Conservation (phyloP, 2,797 vertebrate genomes). For the Epinephelus awoara region DNA sequence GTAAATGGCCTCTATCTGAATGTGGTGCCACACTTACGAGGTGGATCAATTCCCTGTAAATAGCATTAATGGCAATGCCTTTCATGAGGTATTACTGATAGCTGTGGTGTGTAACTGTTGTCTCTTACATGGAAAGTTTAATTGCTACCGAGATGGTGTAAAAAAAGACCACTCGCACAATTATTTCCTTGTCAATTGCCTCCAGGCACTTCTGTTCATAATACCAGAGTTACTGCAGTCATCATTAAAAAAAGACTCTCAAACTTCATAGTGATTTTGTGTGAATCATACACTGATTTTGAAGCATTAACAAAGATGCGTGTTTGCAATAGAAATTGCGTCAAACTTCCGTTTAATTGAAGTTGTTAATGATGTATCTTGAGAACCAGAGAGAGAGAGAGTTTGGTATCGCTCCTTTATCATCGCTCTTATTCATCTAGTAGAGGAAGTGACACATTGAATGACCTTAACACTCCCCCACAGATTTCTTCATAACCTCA, state of each 20-base stretch:
- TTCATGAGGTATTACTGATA: not conserved
- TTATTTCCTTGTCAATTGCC: not conserved
- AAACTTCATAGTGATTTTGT: not conserved
- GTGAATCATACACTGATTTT: constrained; percentile 39
- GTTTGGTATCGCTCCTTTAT: constrained; percentile 15
- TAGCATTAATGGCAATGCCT: not conserved
- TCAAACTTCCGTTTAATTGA: constrained; percentile 32
- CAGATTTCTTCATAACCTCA: constrained; percentile 51
- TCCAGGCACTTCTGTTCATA: constrained; percentile 2
- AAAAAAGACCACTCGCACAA: constrained; percentile 2
- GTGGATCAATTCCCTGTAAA: constrained; percentile 27
- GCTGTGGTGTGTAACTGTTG: not conserved
- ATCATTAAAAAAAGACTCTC: not conserved
- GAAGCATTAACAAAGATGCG: not conserved
- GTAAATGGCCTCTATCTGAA: constrained; percentile 10
- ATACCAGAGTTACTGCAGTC: not conserved
- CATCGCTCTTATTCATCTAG: constrained; percentile 30
- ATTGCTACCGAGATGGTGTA: not conserved
- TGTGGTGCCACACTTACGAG: not conserved
- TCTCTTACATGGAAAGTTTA: not conserved
- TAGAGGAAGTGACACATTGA: constrained; percentile 59
- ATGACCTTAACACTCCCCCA: constrained; percentile 59
- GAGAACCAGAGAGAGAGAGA: constrained; percentile 8
- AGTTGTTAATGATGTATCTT: constrained; percentile 33
- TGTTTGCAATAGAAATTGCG: constrained; percentile 4